Evolutionary conservation across 1,140 invertebrate genomes (phyloP).

Genomic region (Dermatophagoides farinae): DNA sequence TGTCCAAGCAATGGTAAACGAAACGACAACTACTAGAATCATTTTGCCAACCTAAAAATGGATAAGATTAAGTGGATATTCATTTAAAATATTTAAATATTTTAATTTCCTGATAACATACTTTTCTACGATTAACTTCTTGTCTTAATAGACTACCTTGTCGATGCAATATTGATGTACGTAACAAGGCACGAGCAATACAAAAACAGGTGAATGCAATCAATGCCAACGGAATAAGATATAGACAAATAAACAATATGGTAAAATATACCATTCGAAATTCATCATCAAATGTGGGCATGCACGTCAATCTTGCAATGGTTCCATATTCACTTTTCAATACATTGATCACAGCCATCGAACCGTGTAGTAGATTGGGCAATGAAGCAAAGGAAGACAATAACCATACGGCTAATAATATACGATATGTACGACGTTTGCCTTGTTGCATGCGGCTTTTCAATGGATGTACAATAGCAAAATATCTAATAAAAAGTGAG

Average conservation of each 20-base stretch:
- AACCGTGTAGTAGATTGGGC: conserved; percentile 25
- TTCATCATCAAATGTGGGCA: conserved; percentile 23
- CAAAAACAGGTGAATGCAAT: conserved; percentile 28
- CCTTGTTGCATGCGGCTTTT: conserved; percentile 27
- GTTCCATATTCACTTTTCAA: conserved; percentile 25
- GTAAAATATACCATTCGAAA: conserved; percentile 28
- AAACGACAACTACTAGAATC: conserved; percentile 27
- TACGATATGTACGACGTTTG: conserved; percentile 25
- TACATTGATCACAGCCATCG: conserved; percentile 19
- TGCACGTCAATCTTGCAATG: conserved; percentile 26
- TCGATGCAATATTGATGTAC: conserved; percentile 20
- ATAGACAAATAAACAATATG: conserved; percentile 29
- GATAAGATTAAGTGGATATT: conserved; percentile 8
- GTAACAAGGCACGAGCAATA: conserved; percentile 27
- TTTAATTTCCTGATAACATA: conserved; percentile 10
- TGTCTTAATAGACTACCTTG: conserved; percentile 20
- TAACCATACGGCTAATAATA: conserved; percentile 28
- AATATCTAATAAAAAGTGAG: conserved; percentile 24
- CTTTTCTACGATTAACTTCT: conserved; percentile 24
- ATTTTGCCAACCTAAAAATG: conserved; percentile 27
- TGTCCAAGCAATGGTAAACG: conserved; percentile 29
- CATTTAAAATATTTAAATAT: neutral
- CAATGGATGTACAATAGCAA: conserved; percentile 31
- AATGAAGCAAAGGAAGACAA: conserved; percentile 25
- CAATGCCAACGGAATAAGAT: conserved; percentile 27